Evolutionary conservation across 2,888 invertebrate species (phyloP), one percentile per base, ranked within the genome.

Genomic region (Campoletis raptor): DNA sequence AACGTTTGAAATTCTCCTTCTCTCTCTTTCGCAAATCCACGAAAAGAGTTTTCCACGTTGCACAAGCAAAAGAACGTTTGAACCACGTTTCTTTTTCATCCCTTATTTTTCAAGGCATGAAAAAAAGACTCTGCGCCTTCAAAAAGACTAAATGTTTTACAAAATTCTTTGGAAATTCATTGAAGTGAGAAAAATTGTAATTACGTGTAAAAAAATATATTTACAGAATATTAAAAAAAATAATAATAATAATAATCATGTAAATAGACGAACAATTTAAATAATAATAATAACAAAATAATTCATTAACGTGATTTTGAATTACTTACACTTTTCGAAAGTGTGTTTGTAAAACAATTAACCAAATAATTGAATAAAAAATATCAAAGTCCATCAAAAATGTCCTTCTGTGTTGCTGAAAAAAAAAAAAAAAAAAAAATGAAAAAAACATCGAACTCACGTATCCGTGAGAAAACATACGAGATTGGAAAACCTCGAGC

Each of bases 401-500:
- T 2, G 4, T 24, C 24, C 10, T 57, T 30, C 7, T 61, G 48
- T 52, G 30, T 30, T 61, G 30, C 0, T 15, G 30, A 30, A 30
- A 0, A 2, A 30, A 61, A 61, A 30, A 30, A 0, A 2, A 30
- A 61, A 61, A 61, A 61, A 61, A 15, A 21, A 15, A 40, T 10
- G 9, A 24, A 57, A 30, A 18, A 40, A 37, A 10, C 15, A 52
- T 36, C 40, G 6, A 36, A 6, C 52, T 64, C 64, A 64, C 42
- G 45, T 64, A n/a, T 45, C 76, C 15, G 30, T 18, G 78, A 30
- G 66, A 67, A 77, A 73, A 73, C 72, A 79, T 74, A 73, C 37
- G 78, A 81, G 78, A 81, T 85, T 69, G 85, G 73, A 69, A 79
- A 85, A 77, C 15, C 81, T 66, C 57, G 37, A 40, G 61, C 30